Evolutionary conservation across 2,797 vertebrate species (phyloP).

Genomic region (Tapera naevia): DNA sequence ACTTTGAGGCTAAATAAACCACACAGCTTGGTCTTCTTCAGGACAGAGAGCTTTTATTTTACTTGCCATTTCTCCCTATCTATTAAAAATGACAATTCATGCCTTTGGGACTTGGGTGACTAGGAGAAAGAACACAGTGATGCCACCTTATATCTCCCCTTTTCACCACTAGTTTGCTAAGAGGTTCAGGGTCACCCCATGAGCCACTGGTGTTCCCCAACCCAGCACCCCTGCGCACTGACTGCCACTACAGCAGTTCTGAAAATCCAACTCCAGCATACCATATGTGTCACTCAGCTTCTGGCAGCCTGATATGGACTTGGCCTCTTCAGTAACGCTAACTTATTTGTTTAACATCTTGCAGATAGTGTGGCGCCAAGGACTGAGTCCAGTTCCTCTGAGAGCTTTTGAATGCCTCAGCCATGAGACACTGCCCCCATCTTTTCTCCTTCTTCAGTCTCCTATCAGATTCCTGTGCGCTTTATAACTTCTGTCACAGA

Average conservation of each 20-base stretch:
- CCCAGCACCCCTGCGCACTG: not conserved
- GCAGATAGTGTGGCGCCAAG: constrained; percentile 2
- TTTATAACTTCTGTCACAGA: not conserved
- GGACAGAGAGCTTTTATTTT: not conserved
- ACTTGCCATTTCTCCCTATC: not conserved
- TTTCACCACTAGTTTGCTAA: not conserved
- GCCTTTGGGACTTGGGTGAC: not conserved
- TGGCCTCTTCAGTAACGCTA: not conserved
- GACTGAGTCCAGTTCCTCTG: not conserved
- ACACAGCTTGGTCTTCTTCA: not conserved
- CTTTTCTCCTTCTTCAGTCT: not conserved
- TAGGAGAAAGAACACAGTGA: not conserved
- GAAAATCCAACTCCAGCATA: not conserved
- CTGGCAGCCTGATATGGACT: not conserved
- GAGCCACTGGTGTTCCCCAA: not conserved
- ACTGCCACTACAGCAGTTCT: not conserved
- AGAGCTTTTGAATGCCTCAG: not conserved
- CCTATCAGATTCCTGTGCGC: fast-evolving
- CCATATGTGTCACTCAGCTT: not conserved
- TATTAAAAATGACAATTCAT: not conserved
- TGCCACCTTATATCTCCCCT: not conserved
- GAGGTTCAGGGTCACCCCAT: not conserved
- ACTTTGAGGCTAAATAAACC: not conserved
- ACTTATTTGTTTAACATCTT: not conserved
- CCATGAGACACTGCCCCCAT: not conserved